Conservation (phyloP, 2,113 vertebrate genomes). For the Thamnophis sirtalis region DNA sequence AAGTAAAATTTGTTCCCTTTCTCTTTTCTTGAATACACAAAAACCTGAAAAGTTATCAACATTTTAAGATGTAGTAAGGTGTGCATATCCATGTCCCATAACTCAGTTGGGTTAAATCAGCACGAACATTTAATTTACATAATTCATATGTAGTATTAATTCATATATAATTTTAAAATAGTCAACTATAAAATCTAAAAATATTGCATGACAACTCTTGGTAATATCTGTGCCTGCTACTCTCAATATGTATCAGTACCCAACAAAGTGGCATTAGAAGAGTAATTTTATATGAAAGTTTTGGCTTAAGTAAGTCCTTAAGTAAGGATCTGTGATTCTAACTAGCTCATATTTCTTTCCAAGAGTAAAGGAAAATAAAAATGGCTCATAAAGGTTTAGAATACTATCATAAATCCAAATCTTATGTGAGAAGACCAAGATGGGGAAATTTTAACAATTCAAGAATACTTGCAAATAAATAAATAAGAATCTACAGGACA, state of each 20-base stretch:
- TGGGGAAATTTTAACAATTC: neutral
- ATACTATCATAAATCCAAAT: neutral
- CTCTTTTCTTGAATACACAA: neutral
- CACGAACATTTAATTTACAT: neutral
- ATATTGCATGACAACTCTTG: neutral
- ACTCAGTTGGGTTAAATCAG: neutral
- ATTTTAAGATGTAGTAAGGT: neutral
- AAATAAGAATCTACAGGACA: neutral
- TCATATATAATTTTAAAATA: neutral
- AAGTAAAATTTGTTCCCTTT: too few species aligned
- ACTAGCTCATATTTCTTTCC: neutral
- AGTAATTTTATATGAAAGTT: slow-evolving; percentile 1
- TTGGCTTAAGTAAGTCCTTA: neutral
- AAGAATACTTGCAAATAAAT: neutral
- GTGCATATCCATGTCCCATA: neutral
- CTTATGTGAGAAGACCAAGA: neutral
- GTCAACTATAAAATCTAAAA: neutral
- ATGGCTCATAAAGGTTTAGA: neutral
- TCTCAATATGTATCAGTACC: neutral
- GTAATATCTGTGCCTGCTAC: neutral
- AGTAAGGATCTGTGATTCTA: neutral
- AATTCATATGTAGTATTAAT: neutral
- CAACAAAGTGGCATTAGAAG: neutral
- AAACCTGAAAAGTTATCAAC: neutral
- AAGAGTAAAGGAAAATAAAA: neutral